These are phyloP conservation scores for Ptychadena robeensis DNA, from an alignment of 2,797 vertebrate species.

Conservation along the genomic window DNA sequence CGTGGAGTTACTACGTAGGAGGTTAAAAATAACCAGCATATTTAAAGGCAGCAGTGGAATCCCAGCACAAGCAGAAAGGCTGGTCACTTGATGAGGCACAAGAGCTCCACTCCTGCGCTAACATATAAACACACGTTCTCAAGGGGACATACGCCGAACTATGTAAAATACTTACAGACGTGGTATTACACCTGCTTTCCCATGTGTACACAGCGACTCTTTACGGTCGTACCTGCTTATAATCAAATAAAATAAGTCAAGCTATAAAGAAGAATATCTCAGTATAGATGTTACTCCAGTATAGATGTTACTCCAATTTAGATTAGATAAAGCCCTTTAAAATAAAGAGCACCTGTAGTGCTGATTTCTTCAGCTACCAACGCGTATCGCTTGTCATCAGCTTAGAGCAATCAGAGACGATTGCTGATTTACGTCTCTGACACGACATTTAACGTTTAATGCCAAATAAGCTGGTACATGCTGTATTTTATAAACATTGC, in stretches of 20 bases:
- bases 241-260: background rate
- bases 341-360: no score
- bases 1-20: constrained; percentile 84
- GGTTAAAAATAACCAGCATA: constrained; percentile 99
- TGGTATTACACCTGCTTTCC: constrained; percentile 64
- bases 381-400: no score
- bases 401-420: no score
- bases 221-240: background rate
- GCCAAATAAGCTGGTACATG: no score
- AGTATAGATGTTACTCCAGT: no score
- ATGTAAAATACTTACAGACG: constrained; percentile 60
- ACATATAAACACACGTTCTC: constrained; percentile 28
- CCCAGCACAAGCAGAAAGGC: constrained; percentile 87
- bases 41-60: constrained; percentile 96
- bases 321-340: no score
- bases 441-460: no score
- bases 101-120: constrained; percentile 65
- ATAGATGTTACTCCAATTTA: background rate
- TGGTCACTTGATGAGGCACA: constrained; percentile 81
- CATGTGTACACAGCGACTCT: constrained; percentile 52
- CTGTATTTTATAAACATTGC: no score
- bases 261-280: background rate
- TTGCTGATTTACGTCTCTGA: no score
- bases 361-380: no score
- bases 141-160: background rate